Evolutionary conservation across 2,888 invertebrate genomes (phyloP), one percentile per base, ranked within the genome.

Genomic region (Ashinkailepas kermadecensis): DNA sequence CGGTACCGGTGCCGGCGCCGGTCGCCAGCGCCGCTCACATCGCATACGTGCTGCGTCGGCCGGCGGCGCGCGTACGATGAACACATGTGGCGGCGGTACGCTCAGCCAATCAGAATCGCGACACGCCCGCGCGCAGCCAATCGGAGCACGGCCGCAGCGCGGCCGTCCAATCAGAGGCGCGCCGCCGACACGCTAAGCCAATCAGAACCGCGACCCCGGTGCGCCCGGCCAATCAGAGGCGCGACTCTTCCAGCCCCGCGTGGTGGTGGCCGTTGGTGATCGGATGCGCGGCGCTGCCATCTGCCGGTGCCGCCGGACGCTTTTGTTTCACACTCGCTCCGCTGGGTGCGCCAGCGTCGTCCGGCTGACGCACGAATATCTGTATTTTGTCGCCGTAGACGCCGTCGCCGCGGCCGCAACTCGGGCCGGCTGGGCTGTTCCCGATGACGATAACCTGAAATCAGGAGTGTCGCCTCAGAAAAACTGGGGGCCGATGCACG

Each of bases 401-500:
- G 58, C 15, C 13, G 58, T 57, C 57, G 58, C 58, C 58, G 13
- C 23, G 39, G 39, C 25, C 12, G 8, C 21, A 9, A 57, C n/a
- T 8, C 58, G 58, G 13, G 58, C 15, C 58, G 12, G 58, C 4
- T 12, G 9, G 21, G 79, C 25, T 59, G 23, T 57, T n/a, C 13
- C 79, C 79, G 6, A 79, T 79, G 23, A 79, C 58, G 25, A 79
- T 79, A 10, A 79, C 58, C 79, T 79, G 23, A 67, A 21, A 67
- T 67, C 23, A 39, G 39, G 39, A 39, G 39, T 39, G 39, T 39
- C 39, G 39, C 39, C 39, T 39, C 39, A 39, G 39, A 39, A 39
- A 39, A 39, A 39, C 39, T 39, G 39, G 4, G 39, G 4, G 39
- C 39, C 39, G 4, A 39, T 39, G 39, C 39, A 39, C 1, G 1